A percentile compares a stretch with the other conserved stretches of the same genome.
Evolutionary conservation across 2,888 invertebrate species (phyloP).

Genomic region (Pterobdella sp.): DNA sequence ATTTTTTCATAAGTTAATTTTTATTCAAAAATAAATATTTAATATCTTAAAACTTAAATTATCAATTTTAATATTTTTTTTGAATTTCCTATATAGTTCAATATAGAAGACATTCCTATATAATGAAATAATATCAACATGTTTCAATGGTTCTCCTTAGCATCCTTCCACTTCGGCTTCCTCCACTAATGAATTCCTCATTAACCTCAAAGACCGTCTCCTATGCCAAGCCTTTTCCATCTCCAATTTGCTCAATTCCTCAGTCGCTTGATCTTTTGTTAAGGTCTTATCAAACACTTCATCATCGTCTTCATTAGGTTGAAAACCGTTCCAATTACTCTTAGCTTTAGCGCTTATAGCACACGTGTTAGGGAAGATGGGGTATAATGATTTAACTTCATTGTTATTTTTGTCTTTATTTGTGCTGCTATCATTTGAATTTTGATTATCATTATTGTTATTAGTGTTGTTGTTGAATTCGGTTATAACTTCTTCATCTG

Average conservation of each 20-base stretch:
- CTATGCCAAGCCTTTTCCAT: slow-evolving; percentile 7
- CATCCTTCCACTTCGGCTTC: neutral
- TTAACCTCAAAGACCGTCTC: neutral
- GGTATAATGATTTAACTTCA: neutral
- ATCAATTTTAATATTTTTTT: too few relatives aligned
- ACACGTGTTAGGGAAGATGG: neutral
- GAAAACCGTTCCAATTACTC: neutral
- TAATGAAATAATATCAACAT: too few relatives aligned
- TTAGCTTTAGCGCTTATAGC: neutral
- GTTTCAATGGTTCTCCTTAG: too few relatives aligned
- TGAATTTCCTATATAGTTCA: too few relatives aligned
- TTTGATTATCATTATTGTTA: neutral
- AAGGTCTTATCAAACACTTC: neutral
- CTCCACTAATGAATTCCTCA: neutral
- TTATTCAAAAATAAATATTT: too few relatives aligned
- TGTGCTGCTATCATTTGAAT: neutral
- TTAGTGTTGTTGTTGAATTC: neutral
- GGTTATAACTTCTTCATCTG: slow-evolving; percentile 43
- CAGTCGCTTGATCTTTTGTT: neutral
- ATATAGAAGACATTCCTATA: too few relatives aligned
- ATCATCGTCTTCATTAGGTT: neutral
- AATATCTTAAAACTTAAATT: too few relatives aligned
- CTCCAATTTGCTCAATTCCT: neutral
- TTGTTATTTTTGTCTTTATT: neutral
- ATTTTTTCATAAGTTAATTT: too few relatives aligned